A percentile compares a stretch with the other conserved stretches of the same genome.
These are phyloP conservation scores for Aelia acuminata DNA, from an alignment of 2,888 invertebrate genomes.

Conservation along the genomic window DNA sequence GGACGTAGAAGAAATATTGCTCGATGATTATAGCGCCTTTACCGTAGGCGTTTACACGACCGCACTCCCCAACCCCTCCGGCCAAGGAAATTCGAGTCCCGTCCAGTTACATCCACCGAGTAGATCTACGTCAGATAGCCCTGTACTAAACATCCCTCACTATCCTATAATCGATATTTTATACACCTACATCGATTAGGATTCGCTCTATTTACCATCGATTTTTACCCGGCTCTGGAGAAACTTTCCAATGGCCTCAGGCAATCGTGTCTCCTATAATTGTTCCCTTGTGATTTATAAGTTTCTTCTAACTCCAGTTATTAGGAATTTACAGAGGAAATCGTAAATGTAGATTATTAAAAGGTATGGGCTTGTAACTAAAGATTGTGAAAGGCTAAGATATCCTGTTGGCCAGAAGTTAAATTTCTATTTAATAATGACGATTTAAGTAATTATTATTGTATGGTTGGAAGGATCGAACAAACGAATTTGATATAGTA, in stretches of 20 bases:
- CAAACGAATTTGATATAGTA: too few species aligned
- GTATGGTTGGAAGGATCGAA: too few species aligned
- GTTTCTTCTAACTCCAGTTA: not conserved
- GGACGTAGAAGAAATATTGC: conserved; percentile 8
- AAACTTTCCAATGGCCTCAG: conserved; percentile 10
- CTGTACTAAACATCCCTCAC: conserved; percentile 30
- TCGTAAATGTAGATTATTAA: not conserved
- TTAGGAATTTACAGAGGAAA: not conserved
- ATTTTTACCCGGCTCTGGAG: not conserved
- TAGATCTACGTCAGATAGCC: conserved; percentile 2
- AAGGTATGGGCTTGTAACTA: not conserved
- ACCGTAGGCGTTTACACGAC: conserved; percentile 45
- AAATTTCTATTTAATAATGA: not conserved
- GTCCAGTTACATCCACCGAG: not conserved
- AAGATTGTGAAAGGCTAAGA: not conserved
- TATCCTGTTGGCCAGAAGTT: not conserved
- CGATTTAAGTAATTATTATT: not conserved
- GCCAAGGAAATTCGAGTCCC: not conserved
- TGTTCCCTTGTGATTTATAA: not conserved
- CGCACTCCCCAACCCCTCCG: not conserved
- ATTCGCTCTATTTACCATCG: conserved; percentile 35
- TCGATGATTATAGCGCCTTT: conserved; percentile 30
- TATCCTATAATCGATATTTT: conserved; percentile 26
- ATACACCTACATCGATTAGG: conserved; percentile 16
- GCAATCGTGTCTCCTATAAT: not conserved